Percentiles rank a stretch among this genome's conserved stretches.
phyloP scores from a whole-genome alignment of 1,140 invertebrate genomes.

The Drosophila nasuta region DNA sequence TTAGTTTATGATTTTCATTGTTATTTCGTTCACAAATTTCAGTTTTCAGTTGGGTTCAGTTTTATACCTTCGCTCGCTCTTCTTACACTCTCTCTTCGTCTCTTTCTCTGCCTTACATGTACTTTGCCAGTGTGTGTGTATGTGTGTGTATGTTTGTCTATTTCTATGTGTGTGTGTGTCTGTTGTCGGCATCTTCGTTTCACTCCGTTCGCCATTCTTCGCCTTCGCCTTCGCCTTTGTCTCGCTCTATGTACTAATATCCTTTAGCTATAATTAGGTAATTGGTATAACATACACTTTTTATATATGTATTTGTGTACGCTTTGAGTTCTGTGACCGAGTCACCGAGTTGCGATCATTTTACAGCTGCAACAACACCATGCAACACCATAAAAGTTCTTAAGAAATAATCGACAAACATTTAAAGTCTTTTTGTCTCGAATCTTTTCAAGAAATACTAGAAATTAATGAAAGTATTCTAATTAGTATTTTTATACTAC shows the following conservation, averaged over 20 bases:
- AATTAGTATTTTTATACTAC: too few species aligned
- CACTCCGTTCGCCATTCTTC: background rate
- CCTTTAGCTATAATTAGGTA: constrained; percentile 61
- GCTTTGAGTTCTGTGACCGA: constrained; percentile 66
- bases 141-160: background rate
- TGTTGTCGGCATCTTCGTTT: background rate
- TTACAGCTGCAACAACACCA: constrained; percentile 58
- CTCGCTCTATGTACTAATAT: constrained; percentile 50
- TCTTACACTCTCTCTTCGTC: background rate
- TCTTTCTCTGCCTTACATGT: constrained; percentile 13
- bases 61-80: constrained; percentile 23
- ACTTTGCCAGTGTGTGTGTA: constrained; percentile 4
- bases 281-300: constrained; percentile 59
- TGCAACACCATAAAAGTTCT: background rate
- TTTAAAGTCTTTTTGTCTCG: too few species aligned
- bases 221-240: background rate
- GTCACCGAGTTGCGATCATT: constrained; percentile 62
- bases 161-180: background rate
- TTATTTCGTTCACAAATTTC: constrained; percentile 45
- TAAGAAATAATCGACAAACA: too few species aligned
- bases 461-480: too few species aligned
- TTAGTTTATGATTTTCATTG: constrained; percentile 76
- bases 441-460: too few species aligned
- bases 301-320: constrained; percentile 33
- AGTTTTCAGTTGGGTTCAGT: constrained; percentile 57